Evolutionary conservation across 2,113 vertebrate genomes (phyloP), one percentile per base, ranked within the genome.

Genomic region (Hypocryptadius cinnamomeus): DNA sequence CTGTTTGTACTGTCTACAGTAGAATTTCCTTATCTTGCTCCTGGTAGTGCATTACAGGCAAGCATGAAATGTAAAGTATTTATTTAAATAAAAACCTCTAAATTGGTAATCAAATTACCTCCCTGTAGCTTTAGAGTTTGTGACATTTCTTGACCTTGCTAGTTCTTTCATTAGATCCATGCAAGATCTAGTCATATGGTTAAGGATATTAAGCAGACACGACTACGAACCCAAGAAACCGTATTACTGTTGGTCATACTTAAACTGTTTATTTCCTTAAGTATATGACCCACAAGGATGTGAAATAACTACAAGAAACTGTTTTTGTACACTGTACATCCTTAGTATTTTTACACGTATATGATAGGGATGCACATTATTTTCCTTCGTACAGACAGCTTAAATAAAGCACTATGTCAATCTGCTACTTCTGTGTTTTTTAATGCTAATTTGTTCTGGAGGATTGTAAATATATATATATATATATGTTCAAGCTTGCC

Each of bases 401-500:
- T 98, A 98, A 99, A 99, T 99, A 99, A 99, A 99, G 98, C 98
- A 98, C 98, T 98, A 97, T 98, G 98, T 98, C 98, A 99, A 98
- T 98, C 98, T 98, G 98, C 98, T 97, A 96, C 95, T 92, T 96
- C 87, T 84, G 93, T 95, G 97, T 94, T 96, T 97, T 94, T 97
- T 98, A 95, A 97, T 96, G 93, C 97, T 97, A 95, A 95, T 85
- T 97, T 97, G 93, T 94, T 97, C 94, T 88, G 92, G 89, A 94
- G 95, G 90, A 95, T 93, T 96, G 95, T 96, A 97, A 97, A 96
- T 94, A 95, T 80, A 94, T 93, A 91, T 85, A 89, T 94, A 96
- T 95, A 95, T 89, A 83, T 79, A 88, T 77, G 91, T 88, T 93
- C 82, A 95, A 91, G 82, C 72, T 89, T 91, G 45, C 95, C 95